These are phyloP conservation scores for Epicauta chinensis DNA, from an alignment of 1,140 invertebrate genomes.

Conservation along the genomic window DNA sequence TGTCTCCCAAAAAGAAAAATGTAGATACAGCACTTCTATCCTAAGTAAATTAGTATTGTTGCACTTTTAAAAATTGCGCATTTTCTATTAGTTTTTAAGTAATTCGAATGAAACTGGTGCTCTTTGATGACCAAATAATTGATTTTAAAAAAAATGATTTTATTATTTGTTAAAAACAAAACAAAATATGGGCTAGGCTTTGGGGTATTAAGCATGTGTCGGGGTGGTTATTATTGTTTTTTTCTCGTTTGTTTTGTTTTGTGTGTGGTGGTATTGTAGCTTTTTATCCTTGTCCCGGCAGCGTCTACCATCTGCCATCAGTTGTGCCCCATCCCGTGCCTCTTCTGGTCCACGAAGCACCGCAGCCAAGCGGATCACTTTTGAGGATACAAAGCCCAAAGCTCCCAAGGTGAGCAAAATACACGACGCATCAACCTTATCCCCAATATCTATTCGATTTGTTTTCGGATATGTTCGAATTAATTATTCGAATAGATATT, in stretches of 20 bases:
- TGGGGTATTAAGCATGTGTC: too few relatives aligned
- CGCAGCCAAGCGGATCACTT: slow-evolving; percentile 46
- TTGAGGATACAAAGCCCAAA: slow-evolving; percentile 36
- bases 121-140: too few relatives aligned
- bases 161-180: too few relatives aligned
- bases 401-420: slow-evolving; percentile 41
- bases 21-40: slow-evolving; percentile 15
- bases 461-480: too few relatives aligned
- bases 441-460: too few relatives aligned
- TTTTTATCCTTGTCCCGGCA: slow-evolving; percentile 40
- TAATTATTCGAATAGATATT: too few relatives aligned
- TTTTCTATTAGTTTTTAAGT: slow-evolving; percentile 19
- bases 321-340: slow-evolving; percentile 31
- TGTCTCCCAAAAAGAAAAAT: slow-evolving; percentile 3
- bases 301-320: slow-evolving; percentile 32
- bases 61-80: neutral
- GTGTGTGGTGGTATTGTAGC: slow-evolving; percentile 38
- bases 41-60: slow-evolving; percentile 8
- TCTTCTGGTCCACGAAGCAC: slow-evolving; percentile 33
- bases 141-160: too few relatives aligned
- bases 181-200: slow-evolving; percentile 1
- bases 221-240: too few relatives aligned
- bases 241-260: too few relatives aligned
- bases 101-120: neutral
- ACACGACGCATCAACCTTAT: neutral